phyloP scores from a whole-genome alignment of 2,888 invertebrate genomes.

The Minunthozetes semirufus region DNA sequence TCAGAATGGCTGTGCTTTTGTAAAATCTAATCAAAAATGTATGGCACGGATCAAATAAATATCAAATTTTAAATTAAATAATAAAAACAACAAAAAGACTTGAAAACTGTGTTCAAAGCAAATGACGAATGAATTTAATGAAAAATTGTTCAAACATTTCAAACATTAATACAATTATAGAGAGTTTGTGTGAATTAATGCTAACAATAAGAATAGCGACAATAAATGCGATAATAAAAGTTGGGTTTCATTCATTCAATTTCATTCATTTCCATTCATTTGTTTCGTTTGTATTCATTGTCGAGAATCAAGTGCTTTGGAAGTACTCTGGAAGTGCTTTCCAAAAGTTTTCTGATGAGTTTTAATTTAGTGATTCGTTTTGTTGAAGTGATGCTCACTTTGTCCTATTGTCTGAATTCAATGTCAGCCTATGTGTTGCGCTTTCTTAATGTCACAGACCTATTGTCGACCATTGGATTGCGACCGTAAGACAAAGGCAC shows the following conservation, averaged over 20 bases:
- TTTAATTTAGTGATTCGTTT: slow-evolving; percentile 26
- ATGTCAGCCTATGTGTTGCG: slow-evolving; percentile 3
- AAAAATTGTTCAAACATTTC: slow-evolving; percentile 7
- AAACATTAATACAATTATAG: background rate
- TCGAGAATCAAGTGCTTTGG: background rate
- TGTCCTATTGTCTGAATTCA: slow-evolving; percentile 13
- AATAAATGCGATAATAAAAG: background rate
- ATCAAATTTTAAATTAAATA: background rate
- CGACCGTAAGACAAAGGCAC: background rate
- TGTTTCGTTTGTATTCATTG: background rate
- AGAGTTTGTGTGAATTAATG: background rate
- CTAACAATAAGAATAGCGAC: background rate
- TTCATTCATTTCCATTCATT: background rate
- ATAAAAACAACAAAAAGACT: background rate
- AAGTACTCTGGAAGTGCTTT: background rate
- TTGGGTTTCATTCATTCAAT: background rate
- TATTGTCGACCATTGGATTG: slow-evolving; percentile 3
- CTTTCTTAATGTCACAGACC: slow-evolving; percentile 4
- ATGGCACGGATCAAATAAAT: slow-evolving; percentile 1
- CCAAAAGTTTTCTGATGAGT: background rate
- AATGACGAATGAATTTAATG: background rate
- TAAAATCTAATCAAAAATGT: slow-evolving; percentile 20
- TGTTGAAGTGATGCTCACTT: slow-evolving; percentile 28
- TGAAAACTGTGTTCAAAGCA: background rate
- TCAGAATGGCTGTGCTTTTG: slow-evolving; percentile 1